Evolutionary conservation across 2,888 invertebrate genomes (phyloP).

Genomic region (Cosmorhoe ocellata): DNA sequence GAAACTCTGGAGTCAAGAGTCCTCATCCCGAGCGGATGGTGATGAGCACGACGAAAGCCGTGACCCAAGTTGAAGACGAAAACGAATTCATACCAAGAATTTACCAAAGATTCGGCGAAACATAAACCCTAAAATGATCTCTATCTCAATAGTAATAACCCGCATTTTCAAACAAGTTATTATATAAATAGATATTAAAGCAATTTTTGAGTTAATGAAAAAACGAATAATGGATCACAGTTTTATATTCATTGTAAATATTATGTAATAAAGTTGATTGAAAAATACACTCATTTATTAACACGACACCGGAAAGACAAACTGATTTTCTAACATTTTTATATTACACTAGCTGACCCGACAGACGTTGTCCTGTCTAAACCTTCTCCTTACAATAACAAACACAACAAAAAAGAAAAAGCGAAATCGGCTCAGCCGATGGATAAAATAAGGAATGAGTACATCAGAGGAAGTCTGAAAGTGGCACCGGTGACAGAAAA

Average conservation of each 20-base stretch:
- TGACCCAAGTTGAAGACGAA: constrained; percentile 8
- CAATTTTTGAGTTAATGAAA: constrained; percentile 5
- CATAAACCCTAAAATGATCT: background rate
- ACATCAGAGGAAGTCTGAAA: too few species aligned
- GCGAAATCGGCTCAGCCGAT: too few species aligned
- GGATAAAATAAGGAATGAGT: too few species aligned
- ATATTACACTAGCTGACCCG: too few species aligned
- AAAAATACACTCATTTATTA: constrained; percentile 13
- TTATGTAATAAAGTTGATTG: constrained; percentile 18
- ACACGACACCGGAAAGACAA: background rate
- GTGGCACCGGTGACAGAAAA: too few species aligned
- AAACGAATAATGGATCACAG: constrained; percentile 11
- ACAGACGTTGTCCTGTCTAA: too few species aligned
- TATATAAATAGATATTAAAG: too few species aligned
- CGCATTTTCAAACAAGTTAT: constrained; percentile 5
- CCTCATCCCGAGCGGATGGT: constrained; percentile 6
- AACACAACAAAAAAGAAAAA: too few species aligned
- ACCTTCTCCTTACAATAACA: too few species aligned
- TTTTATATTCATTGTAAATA: constrained; percentile 22
- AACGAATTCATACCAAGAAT: constrained; percentile 20
- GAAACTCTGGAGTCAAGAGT: constrained; percentile 36
- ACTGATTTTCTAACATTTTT: background rate
- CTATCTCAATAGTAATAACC: background rate
- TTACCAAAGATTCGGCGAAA: constrained; percentile 24
- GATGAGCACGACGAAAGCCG: constrained; percentile 1